These are phyloP conservation scores for Punctoribates punctum DNA, from an alignment of 2,888 invertebrate species.

Conservation along the genomic window DNA sequence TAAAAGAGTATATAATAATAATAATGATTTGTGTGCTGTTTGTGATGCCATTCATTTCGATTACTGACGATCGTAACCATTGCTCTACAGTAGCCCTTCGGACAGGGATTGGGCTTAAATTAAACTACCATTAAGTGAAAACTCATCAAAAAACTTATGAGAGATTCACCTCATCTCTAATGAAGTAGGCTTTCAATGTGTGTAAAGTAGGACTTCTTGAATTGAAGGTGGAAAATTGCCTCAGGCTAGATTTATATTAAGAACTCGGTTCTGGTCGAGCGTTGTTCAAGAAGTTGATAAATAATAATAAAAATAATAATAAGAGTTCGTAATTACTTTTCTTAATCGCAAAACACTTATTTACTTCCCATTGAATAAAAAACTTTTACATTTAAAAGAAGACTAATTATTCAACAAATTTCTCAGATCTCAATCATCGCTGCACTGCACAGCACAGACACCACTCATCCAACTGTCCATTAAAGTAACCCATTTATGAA, in stretches of 20 bases:
- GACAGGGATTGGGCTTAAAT: too few species aligned
- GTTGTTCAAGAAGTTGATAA: slow-evolving; percentile 22
- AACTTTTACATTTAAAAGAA: background rate
- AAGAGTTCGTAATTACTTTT: slow-evolving; percentile 22
- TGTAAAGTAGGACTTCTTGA: slow-evolving; percentile 28
- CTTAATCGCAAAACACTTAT: slow-evolving; percentile 20
- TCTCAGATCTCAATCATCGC: slow-evolving; percentile 12
- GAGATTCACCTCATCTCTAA: background rate
- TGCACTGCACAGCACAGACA: too few species aligned
- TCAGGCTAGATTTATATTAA: slow-evolving; percentile 10
- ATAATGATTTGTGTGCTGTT: background rate
- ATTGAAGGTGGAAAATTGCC: slow-evolving; percentile 31
- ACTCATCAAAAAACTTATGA: slow-evolving; percentile 10
- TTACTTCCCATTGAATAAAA: slow-evolving; percentile 17
- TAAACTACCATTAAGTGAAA: slow-evolving; percentile 29
- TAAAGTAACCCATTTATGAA: slow-evolving; percentile 1
- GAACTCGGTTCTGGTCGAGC: slow-evolving; percentile 4
- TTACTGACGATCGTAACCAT: background rate
- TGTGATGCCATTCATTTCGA: background rate
- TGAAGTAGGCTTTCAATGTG: slow-evolving; percentile 15
- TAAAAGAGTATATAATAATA: background rate
- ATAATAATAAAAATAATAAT: background rate
- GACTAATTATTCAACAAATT: slow-evolving; percentile 26
- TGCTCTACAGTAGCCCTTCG: background rate
- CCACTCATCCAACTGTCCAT: background rate